Base-by-base conservation (phyloP, 2,888 invertebrate genomes). In the Drosophila diplacantha region DNA sequence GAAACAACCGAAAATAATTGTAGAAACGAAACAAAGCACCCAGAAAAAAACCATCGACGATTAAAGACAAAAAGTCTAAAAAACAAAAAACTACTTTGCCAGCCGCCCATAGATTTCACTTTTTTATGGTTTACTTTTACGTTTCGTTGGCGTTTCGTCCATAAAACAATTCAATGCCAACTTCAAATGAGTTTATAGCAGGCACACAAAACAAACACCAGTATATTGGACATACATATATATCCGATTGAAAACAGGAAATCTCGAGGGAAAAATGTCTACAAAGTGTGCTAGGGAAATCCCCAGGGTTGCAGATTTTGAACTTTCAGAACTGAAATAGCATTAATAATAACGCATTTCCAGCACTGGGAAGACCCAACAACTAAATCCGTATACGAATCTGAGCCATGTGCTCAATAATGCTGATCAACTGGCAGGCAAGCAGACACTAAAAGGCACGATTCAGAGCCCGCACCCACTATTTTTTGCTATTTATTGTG, bases 141-240 rank as follows among this genome's bases (percentile, higher is more conserved):
- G 53, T 60, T 68, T 72, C 46, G 16, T 35, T 55, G 37, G 43
- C 39, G 49, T 55, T 58, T 59, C 47, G 69, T 53, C 51, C 56
- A 63, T 68, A 54, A 73, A 62, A 53, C 71, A 73, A 67, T 73
- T 79, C 80, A 81, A 77, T 77, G 82, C 76, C 80, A 79, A 69
- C 65, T 58, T 57, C 41, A 53, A 69, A 34, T 63, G 44, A 44
- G 24, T 63, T 63, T 53, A 53, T 69, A 56, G 37, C 59, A 50
- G 37, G 31, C 43, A 29, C 20, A 63, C 47, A 47, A 46, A 31
- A 16, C 20, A 5, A 34, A 62, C 5, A 18, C 24, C 3, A n/a
- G 5, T 26, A 41, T 24, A 41, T 24, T 41, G 41, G 31, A 39
- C 29, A 57, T 29, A 49, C 37, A 46, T 38, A 63, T 43, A 57